Evolutionary conservation across 2,113 vertebrate genomes (phyloP), one percentile per base, ranked within the genome.

Genomic region (Poicephalus meyeri): DNA sequence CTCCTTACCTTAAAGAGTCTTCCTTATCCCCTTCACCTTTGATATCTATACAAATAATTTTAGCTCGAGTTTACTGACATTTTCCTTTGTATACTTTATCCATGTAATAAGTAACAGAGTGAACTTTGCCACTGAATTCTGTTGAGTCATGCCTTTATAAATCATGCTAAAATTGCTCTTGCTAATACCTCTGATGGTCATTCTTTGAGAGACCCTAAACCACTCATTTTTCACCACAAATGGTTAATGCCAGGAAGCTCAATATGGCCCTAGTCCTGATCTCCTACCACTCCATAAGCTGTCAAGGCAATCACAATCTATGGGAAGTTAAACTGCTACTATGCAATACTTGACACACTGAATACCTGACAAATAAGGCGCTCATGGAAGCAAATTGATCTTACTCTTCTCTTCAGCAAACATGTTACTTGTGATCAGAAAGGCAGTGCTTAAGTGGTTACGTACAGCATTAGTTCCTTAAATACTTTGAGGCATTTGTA

Each of bases 401-500:
- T 76, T 70, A 31, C n/a, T 46, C 19, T 70, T 70, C 64, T 66
- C 10, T 33, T 83, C 86, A 79, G 50, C 76, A 93, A 72, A 64
- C 46, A 11, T 8, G 33, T 33, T 90, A 26, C 14, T 82, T 23
- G 61, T 58, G 80, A 94, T 91, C 80, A 88, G 70, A 91, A 86
- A 85, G 46, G 81, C 71, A 89, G 28, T 39, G 14, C 15, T 2
- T 28, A 74, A 68, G 58, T 72, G 73, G 63, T 49, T 84, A n/a
- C 80, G 83, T 13, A 29, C 1, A 82, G 80, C 76, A 53, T 68
- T 71, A 80, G 25, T 20, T 93, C 58, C 69, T 93, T 83, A 92
- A 93, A 94, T 41, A 82, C 60, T 95, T 35, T 46, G n/a, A 86
- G 91, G 82, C 83, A 92, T 80, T 83, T 89, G 92, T 31, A 87